Percentiles rank a stretch among this genome's conserved stretches.
Conservation (phyloP, 2,797 vertebrate genomes). For the Tapirus indicus region DNA sequence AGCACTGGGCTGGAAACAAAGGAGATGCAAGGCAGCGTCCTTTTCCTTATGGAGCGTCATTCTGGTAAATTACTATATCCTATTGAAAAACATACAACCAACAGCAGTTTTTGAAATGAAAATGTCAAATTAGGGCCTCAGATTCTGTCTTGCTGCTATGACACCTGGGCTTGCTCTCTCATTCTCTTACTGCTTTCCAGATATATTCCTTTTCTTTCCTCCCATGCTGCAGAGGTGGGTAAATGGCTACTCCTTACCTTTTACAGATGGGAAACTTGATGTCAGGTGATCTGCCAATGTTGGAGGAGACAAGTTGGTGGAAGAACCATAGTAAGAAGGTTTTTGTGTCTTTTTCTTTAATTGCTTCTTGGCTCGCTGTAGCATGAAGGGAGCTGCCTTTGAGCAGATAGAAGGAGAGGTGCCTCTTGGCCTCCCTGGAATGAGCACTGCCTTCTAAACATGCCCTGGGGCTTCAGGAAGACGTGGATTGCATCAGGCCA, state of each 20-base stretch:
- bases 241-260: neutral
- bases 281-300: neutral
- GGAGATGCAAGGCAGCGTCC: neutral
- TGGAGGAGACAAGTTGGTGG: neutral
- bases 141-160: neutral
- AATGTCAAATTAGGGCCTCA: neutral
- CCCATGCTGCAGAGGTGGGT: neutral
- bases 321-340: neutral
- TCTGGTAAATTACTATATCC: neutral
- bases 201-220: neutral
- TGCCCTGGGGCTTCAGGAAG: neutral
- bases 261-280: neutral
- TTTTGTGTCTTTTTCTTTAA: neutral
- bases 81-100: neutral
- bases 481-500: neutral
- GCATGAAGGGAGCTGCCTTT: neutral
- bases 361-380: neutral
- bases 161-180: neutral
- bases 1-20: neutral
- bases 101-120: constrained; percentile 5
- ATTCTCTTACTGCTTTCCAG: neutral
- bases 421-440: neutral
- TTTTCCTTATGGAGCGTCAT: neutral
- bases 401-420: neutral
- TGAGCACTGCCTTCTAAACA: neutral